Base-by-base conservation (phyloP, 2,888 invertebrate species). In the Oscheius onirici region DNA sequence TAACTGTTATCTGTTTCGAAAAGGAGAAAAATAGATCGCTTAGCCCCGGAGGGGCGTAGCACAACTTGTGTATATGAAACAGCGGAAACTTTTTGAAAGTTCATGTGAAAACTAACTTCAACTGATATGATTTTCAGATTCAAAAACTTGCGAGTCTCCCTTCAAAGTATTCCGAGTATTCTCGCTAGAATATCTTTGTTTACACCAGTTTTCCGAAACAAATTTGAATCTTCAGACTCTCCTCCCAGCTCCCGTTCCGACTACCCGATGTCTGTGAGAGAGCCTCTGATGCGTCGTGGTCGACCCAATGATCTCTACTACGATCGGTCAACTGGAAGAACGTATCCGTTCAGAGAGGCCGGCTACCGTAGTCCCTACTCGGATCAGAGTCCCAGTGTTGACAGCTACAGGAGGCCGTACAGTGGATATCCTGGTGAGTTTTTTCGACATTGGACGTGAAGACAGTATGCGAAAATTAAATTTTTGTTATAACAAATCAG, bases 231-330 rank as follows among this genome's bases (percentile, higher is more conserved):
- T 73, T 61, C 70, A 78, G 81, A 81, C 51, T 81, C 81, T 0
- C 81, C 79, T 17, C 81, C 81, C 22, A 76, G 77, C 13, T 78
- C 81, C 26, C 74, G 77, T 52, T 74, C 79, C 11, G 78, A 78
- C 44, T 78, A 78, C 41, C 81, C 77, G 43, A 79, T 79, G 79
- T 74, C 77, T 15, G 74, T 79, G 24, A 65, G 79, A 20, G 79
- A 79, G 61, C 79, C 79, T 26, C 71, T 79, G 55, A 73, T 77
- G 60, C 65, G 76, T 28, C 71, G 76, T 11, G 55, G 55, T 15
- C 34, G 52, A 6, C 73, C 77, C 5, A 71, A 43, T 15, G 63
- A 60, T 40, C 44, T 75, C 2, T 77, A 75, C 44, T 74, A 79
- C 10, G 65, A 74, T n/a, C 66, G 68, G 26, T 57, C 57, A 8